These are phyloP conservation scores for Stomatorhinus ivindoensis DNA, from an alignment of 2,113 vertebrate species.

Conservation along the genomic window DNA sequence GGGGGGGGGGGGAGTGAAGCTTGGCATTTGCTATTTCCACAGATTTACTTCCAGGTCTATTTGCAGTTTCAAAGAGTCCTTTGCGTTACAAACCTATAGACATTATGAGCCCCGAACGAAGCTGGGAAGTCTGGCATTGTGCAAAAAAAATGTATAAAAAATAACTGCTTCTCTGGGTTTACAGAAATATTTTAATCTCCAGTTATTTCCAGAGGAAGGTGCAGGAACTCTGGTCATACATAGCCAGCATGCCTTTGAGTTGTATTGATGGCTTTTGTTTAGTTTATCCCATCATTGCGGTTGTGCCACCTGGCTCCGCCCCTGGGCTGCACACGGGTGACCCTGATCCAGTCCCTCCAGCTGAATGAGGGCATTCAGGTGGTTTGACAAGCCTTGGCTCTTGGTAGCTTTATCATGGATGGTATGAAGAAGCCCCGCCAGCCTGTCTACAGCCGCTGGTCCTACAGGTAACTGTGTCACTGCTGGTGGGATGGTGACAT, in stretches of 20 bases:
- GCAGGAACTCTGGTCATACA: neutral
- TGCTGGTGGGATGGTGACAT: neutral
- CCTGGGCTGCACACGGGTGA: neutral
- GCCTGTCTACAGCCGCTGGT: conserved; percentile 27
- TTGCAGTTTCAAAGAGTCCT: neutral
- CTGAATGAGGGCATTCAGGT: neutral
- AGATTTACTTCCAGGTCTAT: neutral
- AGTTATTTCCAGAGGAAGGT: neutral
- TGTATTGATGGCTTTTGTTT: neutral
- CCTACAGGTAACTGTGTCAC: conserved; percentile 10
- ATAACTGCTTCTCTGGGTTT: neutral
- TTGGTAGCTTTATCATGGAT: neutral
- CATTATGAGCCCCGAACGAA: neutral
- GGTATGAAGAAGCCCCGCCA: neutral
- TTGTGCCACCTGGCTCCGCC: neutral
- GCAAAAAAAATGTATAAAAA: neutral
- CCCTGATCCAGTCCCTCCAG: neutral
- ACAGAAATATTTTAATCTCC: neutral
- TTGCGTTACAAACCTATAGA: neutral
- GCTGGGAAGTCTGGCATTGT: neutral
- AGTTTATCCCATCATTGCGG: neutral
- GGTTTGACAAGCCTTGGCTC: neutral
- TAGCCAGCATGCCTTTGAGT: neutral
- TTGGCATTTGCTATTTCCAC: neutral
- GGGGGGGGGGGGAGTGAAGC: neutral